Percentiles rank a stretch among this genome's conserved stretches.
Conservation (phyloP, 2,113 vertebrate genomes). For the Hyaena hyaena region DNA sequence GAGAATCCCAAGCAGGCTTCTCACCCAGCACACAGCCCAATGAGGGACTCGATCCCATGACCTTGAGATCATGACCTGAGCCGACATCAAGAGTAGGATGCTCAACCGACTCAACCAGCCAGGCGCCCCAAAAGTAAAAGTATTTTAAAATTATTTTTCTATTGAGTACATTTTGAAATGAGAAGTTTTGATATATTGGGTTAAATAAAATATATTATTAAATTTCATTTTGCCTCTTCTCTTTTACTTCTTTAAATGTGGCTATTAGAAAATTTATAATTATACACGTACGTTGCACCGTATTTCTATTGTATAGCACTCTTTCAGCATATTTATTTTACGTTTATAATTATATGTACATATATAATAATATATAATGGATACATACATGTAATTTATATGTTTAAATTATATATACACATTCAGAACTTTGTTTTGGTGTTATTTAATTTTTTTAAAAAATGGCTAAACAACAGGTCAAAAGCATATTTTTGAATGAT, state of each 20-base stretch:
- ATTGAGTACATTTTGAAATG: not conserved
- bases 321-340: too few species aligned
- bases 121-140: too few species aligned
- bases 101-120: too few species aligned
- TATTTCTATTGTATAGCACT: not conserved
- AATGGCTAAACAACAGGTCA: not conserved
- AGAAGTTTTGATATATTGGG: not conserved
- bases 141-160: not conserved
- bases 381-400: not conserved
- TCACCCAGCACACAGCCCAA: too few species aligned
- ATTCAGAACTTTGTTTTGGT: not conserved
- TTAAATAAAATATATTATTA: not conserved
- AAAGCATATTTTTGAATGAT: not conserved
- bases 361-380: not conserved
- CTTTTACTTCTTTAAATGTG: not conserved
- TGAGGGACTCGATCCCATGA: too few species aligned
- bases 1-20: too few species aligned
- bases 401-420: not conserved
- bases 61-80: too few species aligned
- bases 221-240: not conserved
- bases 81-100: too few species aligned
- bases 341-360: too few species aligned
- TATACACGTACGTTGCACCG: rapidly evolving
- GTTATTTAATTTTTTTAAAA: not conserved
- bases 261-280: not conserved